phyloP scores from a whole-genome alignment of 2,113 vertebrate genomes.

The Urocitellus parryii region DNA sequence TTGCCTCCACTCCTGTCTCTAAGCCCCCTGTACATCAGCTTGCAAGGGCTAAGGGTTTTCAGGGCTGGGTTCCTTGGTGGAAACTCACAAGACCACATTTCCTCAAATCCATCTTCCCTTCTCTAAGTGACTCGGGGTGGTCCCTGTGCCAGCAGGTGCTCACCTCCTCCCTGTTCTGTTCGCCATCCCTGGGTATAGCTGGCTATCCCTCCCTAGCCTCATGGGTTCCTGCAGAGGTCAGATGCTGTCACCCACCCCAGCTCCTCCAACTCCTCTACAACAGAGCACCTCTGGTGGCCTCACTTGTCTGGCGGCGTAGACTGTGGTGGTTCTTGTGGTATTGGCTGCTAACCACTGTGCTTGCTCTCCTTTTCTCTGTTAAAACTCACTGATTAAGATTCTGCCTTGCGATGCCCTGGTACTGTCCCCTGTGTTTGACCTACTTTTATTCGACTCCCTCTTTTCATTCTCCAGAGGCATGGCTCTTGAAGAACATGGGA shows the following conservation, averaged over 20 bases:
- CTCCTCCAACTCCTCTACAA: neutral
- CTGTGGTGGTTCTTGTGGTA: neutral
- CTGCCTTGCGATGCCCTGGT: neutral
- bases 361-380: neutral
- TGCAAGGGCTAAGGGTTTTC: neutral
- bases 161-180: neutral
- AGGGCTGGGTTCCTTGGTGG: neutral
- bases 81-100: neutral
- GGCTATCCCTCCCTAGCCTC: neutral
- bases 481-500: neutral
- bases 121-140: neutral
- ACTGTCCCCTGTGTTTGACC: neutral
- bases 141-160: neutral
- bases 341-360: neutral
- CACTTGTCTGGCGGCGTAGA: neutral
- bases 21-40: neutral
- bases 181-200: neutral
- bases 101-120: neutral
- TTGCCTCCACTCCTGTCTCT: neutral
- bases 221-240: neutral
- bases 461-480: neutral
- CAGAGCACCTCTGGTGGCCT: neutral
- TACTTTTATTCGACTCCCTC: neutral
- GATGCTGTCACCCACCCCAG: neutral
- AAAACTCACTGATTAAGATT: neutral